A percentile compares a stretch with the other conserved stretches of the same genome.
Conservation (phyloP, 23 tunicate genomes). For the Trididemnum miniatum region DNA sequence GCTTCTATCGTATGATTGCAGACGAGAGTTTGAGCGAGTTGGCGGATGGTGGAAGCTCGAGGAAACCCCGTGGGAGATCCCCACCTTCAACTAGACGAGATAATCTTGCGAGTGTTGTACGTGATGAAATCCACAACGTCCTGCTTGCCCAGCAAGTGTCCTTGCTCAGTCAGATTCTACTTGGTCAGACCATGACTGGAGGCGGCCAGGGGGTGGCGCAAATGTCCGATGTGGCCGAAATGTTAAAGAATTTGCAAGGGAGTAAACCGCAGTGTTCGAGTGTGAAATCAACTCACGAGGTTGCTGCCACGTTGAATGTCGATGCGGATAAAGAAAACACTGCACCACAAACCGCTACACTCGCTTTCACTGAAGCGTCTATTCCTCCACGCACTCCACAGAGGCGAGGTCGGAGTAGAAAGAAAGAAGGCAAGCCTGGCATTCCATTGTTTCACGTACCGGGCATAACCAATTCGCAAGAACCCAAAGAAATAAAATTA, state of each 20-base stretch:
- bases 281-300: neutral
- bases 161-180: slow-evolving; percentile 77
- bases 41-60: slow-evolving; percentile 64
- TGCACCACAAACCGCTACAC: neutral
- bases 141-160: slow-evolving; percentile 94
- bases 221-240: neutral
- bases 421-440: slow-evolving; percentile 1
- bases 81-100: neutral
- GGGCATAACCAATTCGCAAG: slow-evolving; percentile 58
- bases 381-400: neutral
- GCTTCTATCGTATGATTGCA: neutral
- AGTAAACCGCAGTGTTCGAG: too few species aligned
- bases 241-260: neutral
- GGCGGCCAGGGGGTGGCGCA: slow-evolving; percentile 8
- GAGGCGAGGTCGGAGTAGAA: neutral
- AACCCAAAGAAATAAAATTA: slow-evolving; percentile 33
- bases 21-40: slow-evolving; percentile 21
- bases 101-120: slow-evolving; percentile 47
- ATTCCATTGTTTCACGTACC: slow-evolving; percentile 67
- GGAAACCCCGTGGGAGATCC: neutral
- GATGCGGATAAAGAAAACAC: slow-evolving; percentile 8
- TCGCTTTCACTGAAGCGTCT: neutral
- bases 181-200: slow-evolving; percentile 58
- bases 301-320: neutral
- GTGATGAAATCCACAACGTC: slow-evolving; percentile 79